Conservation (phyloP, 2,113 vertebrate species). For the Diadophis punctatus region DNA sequence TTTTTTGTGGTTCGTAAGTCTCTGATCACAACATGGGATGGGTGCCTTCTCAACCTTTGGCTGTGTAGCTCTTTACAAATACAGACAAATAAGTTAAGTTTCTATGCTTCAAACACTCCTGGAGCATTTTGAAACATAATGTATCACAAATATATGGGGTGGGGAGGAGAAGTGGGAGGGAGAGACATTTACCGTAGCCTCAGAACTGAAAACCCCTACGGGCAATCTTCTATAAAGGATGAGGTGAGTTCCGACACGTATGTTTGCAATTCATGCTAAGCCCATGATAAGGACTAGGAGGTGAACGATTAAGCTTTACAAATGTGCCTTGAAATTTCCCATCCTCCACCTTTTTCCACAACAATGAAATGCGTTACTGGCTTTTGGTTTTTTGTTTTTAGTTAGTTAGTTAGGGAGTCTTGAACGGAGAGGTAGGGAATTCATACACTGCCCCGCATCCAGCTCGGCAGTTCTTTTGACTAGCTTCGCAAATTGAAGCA, state of each 20-base stretch:
- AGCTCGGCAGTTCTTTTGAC: background rate
- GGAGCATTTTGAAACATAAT: slow-evolving; percentile 10
- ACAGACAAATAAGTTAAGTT: slow-evolving; percentile 11
- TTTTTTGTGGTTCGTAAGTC: background rate
- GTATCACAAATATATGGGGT: background rate
- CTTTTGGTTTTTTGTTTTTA: background rate
- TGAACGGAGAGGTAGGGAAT: background rate
- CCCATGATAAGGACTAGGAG: slow-evolving; percentile 9
- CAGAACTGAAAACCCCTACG: background rate
- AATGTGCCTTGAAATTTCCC: background rate
- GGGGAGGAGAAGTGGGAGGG: background rate
- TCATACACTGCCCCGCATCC: background rate
- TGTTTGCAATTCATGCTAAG: slow-evolving; percentile 16
- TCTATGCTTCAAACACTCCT: background rate
- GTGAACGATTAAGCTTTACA: background rate
- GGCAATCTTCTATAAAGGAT: slow-evolving; percentile 11
- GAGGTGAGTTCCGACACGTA: slow-evolving; percentile 18
- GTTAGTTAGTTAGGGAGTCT: background rate
- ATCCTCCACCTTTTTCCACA: background rate
- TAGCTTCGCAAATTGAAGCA: background rate
- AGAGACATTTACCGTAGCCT: background rate
- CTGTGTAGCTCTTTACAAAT: slow-evolving; percentile 2
- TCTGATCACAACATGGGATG: slow-evolving; percentile 23
- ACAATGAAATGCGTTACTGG: slow-evolving; percentile 20
- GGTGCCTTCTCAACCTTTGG: slow-evolving; percentile 33